Percentiles rank a stretch among this genome's conserved stretches.
Conservation (phyloP, 2,113 vertebrate species). For the Semnopithecus entellus region DNA sequence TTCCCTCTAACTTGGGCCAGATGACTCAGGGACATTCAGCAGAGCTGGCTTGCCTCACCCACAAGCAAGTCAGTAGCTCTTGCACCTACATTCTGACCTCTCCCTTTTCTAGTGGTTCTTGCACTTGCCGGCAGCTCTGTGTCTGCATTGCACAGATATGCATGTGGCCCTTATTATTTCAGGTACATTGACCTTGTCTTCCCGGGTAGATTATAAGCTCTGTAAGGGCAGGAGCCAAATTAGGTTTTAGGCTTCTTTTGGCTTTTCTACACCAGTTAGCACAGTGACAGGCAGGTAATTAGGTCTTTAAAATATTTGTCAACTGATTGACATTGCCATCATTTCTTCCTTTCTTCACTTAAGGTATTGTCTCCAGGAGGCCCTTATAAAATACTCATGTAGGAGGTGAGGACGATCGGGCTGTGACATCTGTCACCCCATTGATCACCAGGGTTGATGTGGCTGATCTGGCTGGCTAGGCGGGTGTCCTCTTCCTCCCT, state of each 20-base stretch:
- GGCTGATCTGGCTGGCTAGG: too few relatives aligned
- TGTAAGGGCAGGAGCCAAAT: background rate
- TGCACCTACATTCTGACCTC: background rate
- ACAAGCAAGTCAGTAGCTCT: background rate
- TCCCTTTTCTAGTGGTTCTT: background rate
- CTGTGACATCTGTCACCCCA: too few relatives aligned
- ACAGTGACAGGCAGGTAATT: background rate
- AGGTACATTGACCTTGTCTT: background rate
- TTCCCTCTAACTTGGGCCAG: background rate
- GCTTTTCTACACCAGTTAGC: background rate
- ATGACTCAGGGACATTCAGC: background rate
- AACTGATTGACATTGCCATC: background rate
- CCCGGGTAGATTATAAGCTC: background rate
- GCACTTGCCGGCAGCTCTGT: background rate
- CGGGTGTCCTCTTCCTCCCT: too few relatives aligned
- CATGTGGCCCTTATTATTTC: background rate
- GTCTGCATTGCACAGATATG: background rate
- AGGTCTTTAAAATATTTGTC: slow-evolving; percentile 1
- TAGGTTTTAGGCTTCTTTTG: background rate
- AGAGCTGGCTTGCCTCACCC: background rate
- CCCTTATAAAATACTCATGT: background rate
- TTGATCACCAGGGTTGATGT: too few relatives aligned
- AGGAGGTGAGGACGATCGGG: too few relatives aligned
- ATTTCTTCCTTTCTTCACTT: background rate
- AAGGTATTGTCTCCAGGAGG: background rate